Evolutionary conservation across 1,140 invertebrate species (phyloP).

Genomic region (Halotydeus destructor): DNA sequence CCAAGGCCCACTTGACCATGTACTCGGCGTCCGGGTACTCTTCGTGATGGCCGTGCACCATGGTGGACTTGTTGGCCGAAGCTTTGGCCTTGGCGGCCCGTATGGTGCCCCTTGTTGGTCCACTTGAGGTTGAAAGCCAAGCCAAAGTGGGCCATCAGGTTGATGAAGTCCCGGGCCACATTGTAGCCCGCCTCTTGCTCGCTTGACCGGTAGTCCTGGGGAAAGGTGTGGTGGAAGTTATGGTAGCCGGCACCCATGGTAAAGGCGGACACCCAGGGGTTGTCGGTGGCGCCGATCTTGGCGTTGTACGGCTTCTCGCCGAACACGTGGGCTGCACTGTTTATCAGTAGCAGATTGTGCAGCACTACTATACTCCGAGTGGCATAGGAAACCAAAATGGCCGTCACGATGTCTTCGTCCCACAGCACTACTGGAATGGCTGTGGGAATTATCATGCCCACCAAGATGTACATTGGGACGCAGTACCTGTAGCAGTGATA

Average conservation of each 20-base stretch:
- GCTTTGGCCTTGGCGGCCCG: constrained; percentile 69
- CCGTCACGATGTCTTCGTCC: constrained; percentile 50
- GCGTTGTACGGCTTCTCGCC: constrained; percentile 71
- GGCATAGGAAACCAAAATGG: constrained; percentile 65
- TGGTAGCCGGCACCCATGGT: constrained; percentile 72
- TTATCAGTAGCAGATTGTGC: constrained; percentile 44
- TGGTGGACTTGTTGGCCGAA: too few relatives aligned
- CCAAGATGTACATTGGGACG: constrained; percentile 46
- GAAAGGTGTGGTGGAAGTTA: constrained; percentile 87
- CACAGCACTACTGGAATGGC: constrained; percentile 55
- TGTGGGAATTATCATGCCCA: constrained; percentile 66
- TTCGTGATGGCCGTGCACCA: too few relatives aligned
- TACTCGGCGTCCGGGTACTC: too few relatives aligned
- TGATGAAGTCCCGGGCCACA: constrained; percentile 31
- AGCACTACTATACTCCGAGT: constrained; percentile 45
- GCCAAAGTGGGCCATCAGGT: constrained; percentile 28
- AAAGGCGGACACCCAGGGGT: constrained; percentile 41
- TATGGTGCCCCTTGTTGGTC: constrained; percentile 54
- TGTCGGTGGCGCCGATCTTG: constrained; percentile 50
- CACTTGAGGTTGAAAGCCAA: constrained; percentile 37
- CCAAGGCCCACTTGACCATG: constrained; percentile 84
- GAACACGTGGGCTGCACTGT: constrained; percentile 83
- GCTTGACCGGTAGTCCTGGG: constrained; percentile 46
- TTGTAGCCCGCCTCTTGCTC: constrained; percentile 31
- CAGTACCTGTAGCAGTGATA: constrained; percentile 57